Conservation (phyloP, 2,797 vertebrate species). For the Coreius guichenoti region DNA sequence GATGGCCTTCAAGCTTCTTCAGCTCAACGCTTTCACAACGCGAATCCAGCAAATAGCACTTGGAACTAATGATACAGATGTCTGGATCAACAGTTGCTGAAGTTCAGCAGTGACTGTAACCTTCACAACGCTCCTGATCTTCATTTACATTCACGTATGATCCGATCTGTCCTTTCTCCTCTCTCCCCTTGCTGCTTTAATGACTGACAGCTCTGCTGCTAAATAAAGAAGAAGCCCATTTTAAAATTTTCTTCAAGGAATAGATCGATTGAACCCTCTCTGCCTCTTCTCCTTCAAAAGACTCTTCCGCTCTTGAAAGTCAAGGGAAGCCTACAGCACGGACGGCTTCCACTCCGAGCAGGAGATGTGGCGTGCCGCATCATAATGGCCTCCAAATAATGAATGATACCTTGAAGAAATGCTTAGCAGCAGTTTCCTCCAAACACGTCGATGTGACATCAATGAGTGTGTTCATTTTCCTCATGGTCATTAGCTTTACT, state of each 20-base stretch:
- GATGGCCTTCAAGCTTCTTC: constrained; percentile 3
- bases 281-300: constrained; percentile 42
- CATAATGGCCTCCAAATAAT: constrained; percentile 37
- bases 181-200: not conserved
- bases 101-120: constrained; percentile 11
- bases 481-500: constrained; percentile 10
- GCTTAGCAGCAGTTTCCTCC: not conserved
- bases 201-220: constrained; percentile 40
- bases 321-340: constrained; percentile 18
- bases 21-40: not conserved
- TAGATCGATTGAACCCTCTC: constrained; percentile 49
- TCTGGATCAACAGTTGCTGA: constrained; percentile 7
- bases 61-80: not conserved
- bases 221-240: constrained; percentile 41
- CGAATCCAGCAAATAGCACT: not conserved
- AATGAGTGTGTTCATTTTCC: not conserved
- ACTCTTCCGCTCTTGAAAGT: constrained; percentile 37
- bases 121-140: constrained; percentile 19
- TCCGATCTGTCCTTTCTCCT: constrained; percentile 1
- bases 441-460: constrained; percentile 1
- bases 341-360: not conserved
- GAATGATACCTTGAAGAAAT: constrained; percentile 5
- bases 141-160: constrained; percentile 42
- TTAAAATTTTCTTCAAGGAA: constrained; percentile 27
- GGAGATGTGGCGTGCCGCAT: constrained; percentile 24